These are phyloP conservation scores for Atrichornis clamosus DNA, from an alignment of 2,113 vertebrate species.

Conservation along the genomic window DNA sequence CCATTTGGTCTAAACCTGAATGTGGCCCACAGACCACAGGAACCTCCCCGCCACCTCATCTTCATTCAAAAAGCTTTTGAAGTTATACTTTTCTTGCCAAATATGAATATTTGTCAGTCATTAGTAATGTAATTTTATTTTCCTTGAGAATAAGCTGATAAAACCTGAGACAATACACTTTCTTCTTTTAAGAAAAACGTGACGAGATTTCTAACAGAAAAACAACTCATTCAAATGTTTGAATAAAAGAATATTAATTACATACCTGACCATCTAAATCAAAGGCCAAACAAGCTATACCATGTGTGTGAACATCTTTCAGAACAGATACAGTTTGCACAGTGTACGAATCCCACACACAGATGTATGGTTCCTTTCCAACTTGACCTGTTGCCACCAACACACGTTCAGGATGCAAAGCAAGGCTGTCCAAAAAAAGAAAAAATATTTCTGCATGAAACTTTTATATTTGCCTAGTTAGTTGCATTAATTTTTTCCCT, in stretches of 20 bases:
- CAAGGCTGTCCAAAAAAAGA: constrained; percentile 80
- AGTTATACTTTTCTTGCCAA: neutral
- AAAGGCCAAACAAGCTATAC: constrained; percentile 94
- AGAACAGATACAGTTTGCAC: constrained; percentile 93
- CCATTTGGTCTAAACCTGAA: neutral
- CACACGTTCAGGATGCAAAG: constrained; percentile 92
- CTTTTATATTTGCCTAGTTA: neutral
- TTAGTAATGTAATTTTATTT: neutral
- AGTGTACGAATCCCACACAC: constrained; percentile 96
- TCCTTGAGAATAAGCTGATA: neutral
- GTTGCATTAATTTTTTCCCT: neutral
- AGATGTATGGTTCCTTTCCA: constrained; percentile 97
- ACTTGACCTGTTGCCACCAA: constrained; percentile 98
- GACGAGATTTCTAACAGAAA: neutral
- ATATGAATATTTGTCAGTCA: neutral
- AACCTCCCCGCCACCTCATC: neutral
- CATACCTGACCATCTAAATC: constrained; percentile 96
- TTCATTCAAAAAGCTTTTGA: neutral
- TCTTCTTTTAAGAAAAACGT: neutral
- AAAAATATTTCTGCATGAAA: neutral
- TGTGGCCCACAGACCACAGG: neutral
- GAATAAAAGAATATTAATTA: constrained; percentile 17
- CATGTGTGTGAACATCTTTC: constrained; percentile 93
- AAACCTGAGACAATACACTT: neutral
- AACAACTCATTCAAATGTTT: neutral